Base-by-base conservation (phyloP, 1,140 invertebrate species). In the Radopholus similis region DNA sequence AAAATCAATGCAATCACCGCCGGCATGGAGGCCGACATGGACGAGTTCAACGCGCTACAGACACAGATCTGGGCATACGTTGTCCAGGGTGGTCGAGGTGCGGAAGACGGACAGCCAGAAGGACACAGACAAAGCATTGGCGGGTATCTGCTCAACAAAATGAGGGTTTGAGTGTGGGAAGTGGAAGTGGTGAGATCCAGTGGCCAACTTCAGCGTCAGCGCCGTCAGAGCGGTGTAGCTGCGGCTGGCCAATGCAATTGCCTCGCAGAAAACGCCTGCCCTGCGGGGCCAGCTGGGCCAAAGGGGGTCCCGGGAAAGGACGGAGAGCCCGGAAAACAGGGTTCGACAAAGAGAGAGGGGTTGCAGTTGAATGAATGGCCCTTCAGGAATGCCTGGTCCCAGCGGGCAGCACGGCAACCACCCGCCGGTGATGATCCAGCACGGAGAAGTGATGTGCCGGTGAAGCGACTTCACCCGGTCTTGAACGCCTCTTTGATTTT, bases 381-480 rank as follows among this genome's bases (percentile, higher is more conserved):
- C 18, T 34, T 23, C 32, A 37, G 64, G 64, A 5, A 35, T 21
- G 18, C 23, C 35, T 6, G 64, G 64, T 8, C 37, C 42, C 26
- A n/a, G 23, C 1, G 64, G 64, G 26, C 38, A 40, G 34, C 30
- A 28, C 35, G 64, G 64, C 2, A 56, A 23, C 18, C 49, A 40
- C 15, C 64, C 64, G 23, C 64, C 64, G 11, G 56, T 66, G 26
- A 66, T 66, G 64, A 64, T 64, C 6, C 34, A 58, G 18, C 55
- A 40, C n/a, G 56, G 40, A n/a, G 64, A 66, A 51, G 56, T 62
- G 21, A 62, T 9, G n/a, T 62, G 59, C 59, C 40, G 59, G 59
- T 62, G 13, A 42, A 47, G n/a, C n/a, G n/a, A n/a, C 23, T 28
- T 58, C 5, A 15, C 28, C 30, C 0, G 23, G 23, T 18, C 21